Base-by-base conservation (phyloP, 2,113 vertebrate species). In the Bubo bubo region DNA sequence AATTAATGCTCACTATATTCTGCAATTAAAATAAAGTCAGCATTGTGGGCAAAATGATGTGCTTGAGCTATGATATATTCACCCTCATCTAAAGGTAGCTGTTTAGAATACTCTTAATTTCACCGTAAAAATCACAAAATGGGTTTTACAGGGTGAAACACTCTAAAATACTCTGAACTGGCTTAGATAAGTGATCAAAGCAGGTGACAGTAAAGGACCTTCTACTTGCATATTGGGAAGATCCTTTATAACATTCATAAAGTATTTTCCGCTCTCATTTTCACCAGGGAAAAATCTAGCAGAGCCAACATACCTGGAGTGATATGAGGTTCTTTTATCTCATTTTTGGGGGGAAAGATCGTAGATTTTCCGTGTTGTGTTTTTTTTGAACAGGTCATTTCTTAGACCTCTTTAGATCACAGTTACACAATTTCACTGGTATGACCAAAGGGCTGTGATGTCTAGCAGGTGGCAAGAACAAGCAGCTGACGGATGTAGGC, bases 281-380 rank as follows among this genome's bases (percentile, higher is more conserved):
- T 90, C 66, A 72, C 3, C 6, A 76, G 15, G 14, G 26, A 52
- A 92, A 90, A 86, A 60, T 49, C 63, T 34, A 92, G 45, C 58
- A 73, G n/a, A 83, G 19, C 8, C 45, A 92, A 75, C 27, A 67
- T 19, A 53, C 18, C 30, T 88, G 27, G 3, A 64, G 14, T 30
- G n/a, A 56, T 53, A 76, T 6, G 19, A 73, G 6, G 26, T 70
- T 35, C 39, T 83, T 88, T 86, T 17, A 92, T 34, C 19, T 4
- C 30, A 19, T 59, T 90, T 72, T 16, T 0, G 0, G 18, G 3
- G 9, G 2, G 2, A 3, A 62, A 43, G 41, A 43, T 7, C 0
- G 0, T 16, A 73, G 30, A 62, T 73, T 79, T 93, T 76, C 27
- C 3, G 4, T 52, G 49, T 26, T 66, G 26, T 53, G 10, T 6